Conservation (phyloP, 2,113 vertebrate genomes). For the Aptenodytes patagonicus region DNA sequence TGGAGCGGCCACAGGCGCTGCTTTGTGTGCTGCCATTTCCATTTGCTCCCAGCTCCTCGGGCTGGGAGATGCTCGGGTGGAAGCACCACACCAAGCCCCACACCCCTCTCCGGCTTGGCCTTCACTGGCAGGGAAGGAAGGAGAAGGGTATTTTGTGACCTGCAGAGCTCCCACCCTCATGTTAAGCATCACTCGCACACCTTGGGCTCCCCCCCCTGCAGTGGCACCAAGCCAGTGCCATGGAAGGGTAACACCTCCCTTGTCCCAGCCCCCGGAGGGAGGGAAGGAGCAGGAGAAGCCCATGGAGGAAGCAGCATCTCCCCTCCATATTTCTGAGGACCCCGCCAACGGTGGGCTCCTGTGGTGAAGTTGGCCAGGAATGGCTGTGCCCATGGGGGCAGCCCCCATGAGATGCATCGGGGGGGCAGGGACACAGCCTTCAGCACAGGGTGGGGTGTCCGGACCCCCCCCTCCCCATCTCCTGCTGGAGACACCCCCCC, state of each 20-base stretch:
- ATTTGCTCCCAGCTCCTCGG: not conserved
- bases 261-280: not conserved
- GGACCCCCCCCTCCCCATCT: not conserved
- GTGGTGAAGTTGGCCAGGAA: not conserved
- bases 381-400: not conserved
- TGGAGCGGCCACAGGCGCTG: not conserved
- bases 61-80: not conserved
- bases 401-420: fast-evolving
- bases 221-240: not conserved
- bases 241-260: not conserved
- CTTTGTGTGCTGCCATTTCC: not conserved
- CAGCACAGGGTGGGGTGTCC: not conserved
- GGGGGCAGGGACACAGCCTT: not conserved
- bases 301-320: not conserved
- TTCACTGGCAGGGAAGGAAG: not conserved
- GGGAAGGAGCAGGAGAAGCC: not conserved
- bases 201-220: not conserved
- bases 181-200: not conserved
- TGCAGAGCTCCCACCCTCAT: not conserved
- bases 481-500: not conserved
- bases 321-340: not conserved
- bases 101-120: not conserved
- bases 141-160: not conserved
- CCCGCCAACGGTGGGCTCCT: not conserved
- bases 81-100: not conserved